Percentiles rank a stretch among this genome's conserved stretches.
These are phyloP conservation scores for Aphelocoma coerulescens DNA, from an alignment of 2,113 vertebrate species.

Conservation along the genomic window DNA sequence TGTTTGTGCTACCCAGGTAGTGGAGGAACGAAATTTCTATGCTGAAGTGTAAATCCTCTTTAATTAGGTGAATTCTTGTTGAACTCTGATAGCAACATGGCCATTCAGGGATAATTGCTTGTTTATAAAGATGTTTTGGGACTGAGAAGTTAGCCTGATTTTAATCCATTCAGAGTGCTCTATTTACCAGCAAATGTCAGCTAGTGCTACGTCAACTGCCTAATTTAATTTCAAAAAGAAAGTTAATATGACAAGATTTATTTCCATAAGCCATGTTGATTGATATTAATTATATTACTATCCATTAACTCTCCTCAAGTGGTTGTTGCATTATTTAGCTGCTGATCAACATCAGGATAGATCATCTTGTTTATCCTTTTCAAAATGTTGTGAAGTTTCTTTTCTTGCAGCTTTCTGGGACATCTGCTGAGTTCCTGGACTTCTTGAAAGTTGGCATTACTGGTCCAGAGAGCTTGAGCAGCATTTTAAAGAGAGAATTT, in stretches of 20 bases:
- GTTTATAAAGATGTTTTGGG: not conserved
- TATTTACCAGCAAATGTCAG: not conserved
- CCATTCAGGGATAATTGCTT: not conserved
- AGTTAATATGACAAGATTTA: not conserved
- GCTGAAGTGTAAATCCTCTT: not conserved
- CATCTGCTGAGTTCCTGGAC: not conserved
- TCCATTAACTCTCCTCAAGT: not conserved
- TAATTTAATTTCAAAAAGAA: not conserved
- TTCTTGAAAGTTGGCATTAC: not conserved
- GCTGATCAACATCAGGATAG: not conserved
- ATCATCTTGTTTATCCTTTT: not conserved
- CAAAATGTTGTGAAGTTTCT: not conserved
- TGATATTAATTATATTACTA: not conserved
- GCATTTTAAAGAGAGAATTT: not conserved
- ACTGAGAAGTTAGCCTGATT: not conserved
- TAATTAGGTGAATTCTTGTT: not conserved
- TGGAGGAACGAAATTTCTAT: not conserved
- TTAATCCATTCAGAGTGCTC: not conserved
- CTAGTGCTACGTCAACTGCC: not conserved
- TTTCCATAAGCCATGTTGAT: not conserved
- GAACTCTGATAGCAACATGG: not conserved
- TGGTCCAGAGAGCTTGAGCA: not conserved
- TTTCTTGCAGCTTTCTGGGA: not conserved
- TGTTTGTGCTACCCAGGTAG: not conserved
- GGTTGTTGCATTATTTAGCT: not conserved